Evolutionary conservation across 2,113 vertebrate species (phyloP).

Genomic region (Cacatua alba): DNA sequence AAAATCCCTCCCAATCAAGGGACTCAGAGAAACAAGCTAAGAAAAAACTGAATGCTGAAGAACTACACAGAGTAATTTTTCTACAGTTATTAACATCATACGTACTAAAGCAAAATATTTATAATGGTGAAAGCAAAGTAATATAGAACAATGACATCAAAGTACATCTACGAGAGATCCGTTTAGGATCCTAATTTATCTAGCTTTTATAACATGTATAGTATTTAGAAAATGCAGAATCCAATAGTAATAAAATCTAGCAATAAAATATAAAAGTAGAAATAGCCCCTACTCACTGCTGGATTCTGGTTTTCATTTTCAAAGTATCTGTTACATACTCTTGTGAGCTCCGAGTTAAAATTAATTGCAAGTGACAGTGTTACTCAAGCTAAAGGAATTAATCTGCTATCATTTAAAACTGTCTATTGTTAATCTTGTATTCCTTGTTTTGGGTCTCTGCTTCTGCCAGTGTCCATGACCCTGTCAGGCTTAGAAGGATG

Average conservation of each 20-base stretch:
- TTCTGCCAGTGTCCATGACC: conserved; percentile 10
- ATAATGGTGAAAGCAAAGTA: not conserved
- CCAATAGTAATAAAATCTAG: not conserved
- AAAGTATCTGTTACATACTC: not conserved
- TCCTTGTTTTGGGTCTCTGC: not conserved
- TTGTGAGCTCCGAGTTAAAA: conserved; percentile 12
- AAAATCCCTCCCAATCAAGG: not conserved
- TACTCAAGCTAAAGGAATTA: conserved; percentile 32
- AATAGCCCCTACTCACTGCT: not conserved
- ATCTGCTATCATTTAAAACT: conserved; percentile 11
- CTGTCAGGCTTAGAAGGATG: not conserved
- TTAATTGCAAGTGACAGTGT: conserved; percentile 30
- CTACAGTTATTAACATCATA: not conserved
- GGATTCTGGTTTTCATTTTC: not conserved
- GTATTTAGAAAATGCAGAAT: not conserved
- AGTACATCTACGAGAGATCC: not conserved
- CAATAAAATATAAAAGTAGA: not conserved
- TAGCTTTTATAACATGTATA: not conserved
- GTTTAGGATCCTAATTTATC: not conserved
- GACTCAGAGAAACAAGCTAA: not conserved
- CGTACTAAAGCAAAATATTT: not conserved
- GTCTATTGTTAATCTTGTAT: conserved; percentile 29
- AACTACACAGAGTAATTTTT: not conserved
- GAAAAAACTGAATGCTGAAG: not conserved
- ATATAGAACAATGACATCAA: not conserved